A percentile compares a stretch with the other conserved stretches of the same genome.
phyloP scores from a whole-genome alignment of 2,113 vertebrate genomes.

The Balaeniceps rex region DNA sequence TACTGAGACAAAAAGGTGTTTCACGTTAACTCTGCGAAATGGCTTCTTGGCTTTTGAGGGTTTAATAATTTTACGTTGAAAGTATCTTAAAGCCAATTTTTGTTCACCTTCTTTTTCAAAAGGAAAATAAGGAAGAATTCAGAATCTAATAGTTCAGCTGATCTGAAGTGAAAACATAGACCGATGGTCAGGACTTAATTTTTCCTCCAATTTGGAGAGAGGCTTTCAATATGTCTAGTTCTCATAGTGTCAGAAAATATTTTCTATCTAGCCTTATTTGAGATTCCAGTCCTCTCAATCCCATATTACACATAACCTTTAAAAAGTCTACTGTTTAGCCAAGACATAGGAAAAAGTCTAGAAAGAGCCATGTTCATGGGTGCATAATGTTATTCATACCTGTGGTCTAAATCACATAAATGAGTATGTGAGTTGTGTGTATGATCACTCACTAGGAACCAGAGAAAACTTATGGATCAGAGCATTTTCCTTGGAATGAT shows the following conservation, averaged over 20 bases:
- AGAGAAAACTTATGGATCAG: background rate
- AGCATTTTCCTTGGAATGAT: background rate
- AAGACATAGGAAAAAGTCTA: background rate
- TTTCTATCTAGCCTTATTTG: background rate
- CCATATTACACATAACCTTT: background rate
- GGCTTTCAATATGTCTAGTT: background rate
- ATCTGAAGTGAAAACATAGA: background rate
- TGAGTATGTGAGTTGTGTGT: background rate
- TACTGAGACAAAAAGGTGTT: background rate
- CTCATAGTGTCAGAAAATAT: background rate
- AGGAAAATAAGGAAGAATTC: background rate
- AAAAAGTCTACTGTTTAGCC: background rate
- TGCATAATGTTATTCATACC: background rate
- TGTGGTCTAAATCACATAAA: background rate
- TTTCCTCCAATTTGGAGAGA: background rate
- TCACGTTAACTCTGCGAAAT: background rate
- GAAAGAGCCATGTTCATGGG: background rate
- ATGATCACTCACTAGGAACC: background rate
- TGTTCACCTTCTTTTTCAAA: background rate
- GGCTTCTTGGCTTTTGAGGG: background rate
- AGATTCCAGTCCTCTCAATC: background rate
- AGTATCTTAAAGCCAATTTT: background rate
- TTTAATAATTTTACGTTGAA: background rate
- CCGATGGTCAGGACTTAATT: background rate
- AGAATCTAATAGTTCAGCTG: background rate